Evolutionary conservation across 2,113 vertebrate species (phyloP).

Genomic region (Coregonus clupeaformis): DNA sequence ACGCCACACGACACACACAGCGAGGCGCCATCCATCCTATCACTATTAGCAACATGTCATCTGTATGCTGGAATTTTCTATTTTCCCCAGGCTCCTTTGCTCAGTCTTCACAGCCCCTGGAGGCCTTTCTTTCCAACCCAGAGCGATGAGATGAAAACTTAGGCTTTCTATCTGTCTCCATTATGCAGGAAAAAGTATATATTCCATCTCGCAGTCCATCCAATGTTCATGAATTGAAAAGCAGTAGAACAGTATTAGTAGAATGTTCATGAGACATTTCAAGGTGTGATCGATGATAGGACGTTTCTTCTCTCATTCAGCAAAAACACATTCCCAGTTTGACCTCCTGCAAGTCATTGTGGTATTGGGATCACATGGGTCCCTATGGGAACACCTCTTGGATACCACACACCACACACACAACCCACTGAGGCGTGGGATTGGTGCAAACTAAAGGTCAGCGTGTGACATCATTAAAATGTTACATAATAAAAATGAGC

Average conservation of each 20-base stretch:
- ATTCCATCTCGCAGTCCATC: too few species aligned
- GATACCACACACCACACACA: neutral
- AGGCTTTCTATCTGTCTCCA: neutral
- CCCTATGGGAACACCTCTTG: constrained; percentile 36
- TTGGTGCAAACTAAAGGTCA: constrained; percentile 67
- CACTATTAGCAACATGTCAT: constrained; percentile 58
- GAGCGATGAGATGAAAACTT: too few species aligned
- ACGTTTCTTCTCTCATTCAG: too few species aligned
- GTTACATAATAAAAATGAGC: constrained; percentile 66
- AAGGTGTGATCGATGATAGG: neutral
- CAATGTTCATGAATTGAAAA: too few species aligned
- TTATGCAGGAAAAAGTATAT: neutral
- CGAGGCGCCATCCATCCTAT: constrained; percentile 37
- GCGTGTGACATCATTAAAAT: constrained; percentile 68
- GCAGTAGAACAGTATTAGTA: too few species aligned
- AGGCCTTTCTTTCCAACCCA: neutral
- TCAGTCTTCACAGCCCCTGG: too few species aligned
- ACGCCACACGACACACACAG: constrained; percentile 3
- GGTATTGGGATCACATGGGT: neutral
- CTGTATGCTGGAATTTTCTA: constrained; percentile 41
- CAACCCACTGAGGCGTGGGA: constrained; percentile 49
- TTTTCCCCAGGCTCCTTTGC: neutral
- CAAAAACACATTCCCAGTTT: too few species aligned
- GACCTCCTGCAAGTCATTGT: too few species aligned
- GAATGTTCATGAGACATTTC: too few species aligned